Evolutionary conservation across 1,140 invertebrate species (phyloP).

Genomic region (Meteorus sp.): DNA sequence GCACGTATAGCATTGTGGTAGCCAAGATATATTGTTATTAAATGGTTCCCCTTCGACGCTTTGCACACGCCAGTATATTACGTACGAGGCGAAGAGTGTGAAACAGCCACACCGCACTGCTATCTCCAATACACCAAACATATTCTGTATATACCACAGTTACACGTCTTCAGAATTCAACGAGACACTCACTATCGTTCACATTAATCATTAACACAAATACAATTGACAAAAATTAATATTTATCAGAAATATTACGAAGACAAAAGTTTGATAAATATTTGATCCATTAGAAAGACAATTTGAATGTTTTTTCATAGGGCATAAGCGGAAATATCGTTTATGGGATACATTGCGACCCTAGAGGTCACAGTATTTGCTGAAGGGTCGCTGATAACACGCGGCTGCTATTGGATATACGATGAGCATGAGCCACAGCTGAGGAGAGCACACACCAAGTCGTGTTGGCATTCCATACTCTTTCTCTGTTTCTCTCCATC

Average conservation of each 20-base stretch:
- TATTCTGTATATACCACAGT: conserved; percentile 24
- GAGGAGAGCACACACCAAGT: neutral
- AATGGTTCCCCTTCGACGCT: conserved; percentile 50
- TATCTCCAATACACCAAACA: neutral
- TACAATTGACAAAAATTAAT: too few relatives aligned
- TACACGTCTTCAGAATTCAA: too few relatives aligned
- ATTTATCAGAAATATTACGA: too few relatives aligned
- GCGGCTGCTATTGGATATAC: conserved; percentile 28
- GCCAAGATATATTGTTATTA: conserved; percentile 59
- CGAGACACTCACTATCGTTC: too few relatives aligned
- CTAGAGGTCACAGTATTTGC: conserved; percentile 36
- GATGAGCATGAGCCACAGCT: conserved; percentile 6
- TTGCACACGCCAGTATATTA: conserved; percentile 49
- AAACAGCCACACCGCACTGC: neutral
- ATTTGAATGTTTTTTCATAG: too few relatives aligned
- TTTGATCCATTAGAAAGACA: too few relatives aligned
- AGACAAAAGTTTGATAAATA: too few relatives aligned
- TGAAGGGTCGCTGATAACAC: conserved; percentile 41
- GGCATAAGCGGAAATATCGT: too few relatives aligned
- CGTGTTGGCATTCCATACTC: too few relatives aligned
- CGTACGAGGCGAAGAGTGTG: conserved; percentile 28
- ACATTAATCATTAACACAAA: too few relatives aligned
- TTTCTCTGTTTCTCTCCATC: too few relatives aligned
- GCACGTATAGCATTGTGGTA: conserved; percentile 40
- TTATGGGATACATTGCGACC: conserved; percentile 4